These are phyloP conservation scores for Elegia similella DNA, from an alignment of 2,888 invertebrate species.

Conservation along the genomic window DNA sequence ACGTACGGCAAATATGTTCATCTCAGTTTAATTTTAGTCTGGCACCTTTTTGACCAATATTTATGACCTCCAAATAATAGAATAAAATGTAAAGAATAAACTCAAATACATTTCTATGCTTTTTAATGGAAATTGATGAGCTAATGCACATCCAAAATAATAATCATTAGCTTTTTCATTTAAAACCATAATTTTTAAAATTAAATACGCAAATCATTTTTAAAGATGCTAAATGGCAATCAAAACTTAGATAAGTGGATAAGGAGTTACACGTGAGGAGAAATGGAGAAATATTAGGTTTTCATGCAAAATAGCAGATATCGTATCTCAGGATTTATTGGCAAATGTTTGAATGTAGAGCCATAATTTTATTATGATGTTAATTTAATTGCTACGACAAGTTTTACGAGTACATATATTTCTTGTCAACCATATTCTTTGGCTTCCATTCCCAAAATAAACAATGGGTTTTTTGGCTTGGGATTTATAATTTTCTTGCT, in stretches of 20 bases:
- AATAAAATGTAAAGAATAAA: too few species aligned
- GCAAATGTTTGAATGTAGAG: conserved; percentile 36
- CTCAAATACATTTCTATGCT: too few species aligned
- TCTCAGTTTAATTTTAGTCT: too few species aligned
- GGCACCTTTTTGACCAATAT: too few species aligned
- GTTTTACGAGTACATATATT: conserved; percentile 17
- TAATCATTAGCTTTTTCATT: too few species aligned
- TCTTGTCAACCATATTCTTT: neutral
- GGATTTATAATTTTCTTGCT: too few species aligned
- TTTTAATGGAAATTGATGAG: too few species aligned
- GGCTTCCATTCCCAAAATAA: neutral
- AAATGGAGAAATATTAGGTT: conserved; percentile 24
- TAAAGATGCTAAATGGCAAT: conserved; percentile 1
- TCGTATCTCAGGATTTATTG: conserved; percentile 27
- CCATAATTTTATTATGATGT: conserved; percentile 50
- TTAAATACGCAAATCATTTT: too few species aligned
- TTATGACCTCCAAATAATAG: too few species aligned
- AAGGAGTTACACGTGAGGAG: conserved; percentile 38
- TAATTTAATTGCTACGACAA: conserved; percentile 43
- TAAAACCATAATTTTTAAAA: too few species aligned
- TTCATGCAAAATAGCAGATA: conserved; percentile 31
- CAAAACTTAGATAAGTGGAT: conserved; percentile 43
- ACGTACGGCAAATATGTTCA: too few species aligned
- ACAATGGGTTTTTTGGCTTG: neutral
- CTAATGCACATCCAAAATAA: too few species aligned